Percentiles rank a stretch among this genome's conserved stretches.
Conservation (phyloP, 1,140 invertebrate species). For the Hyles vespertilio region DNA sequence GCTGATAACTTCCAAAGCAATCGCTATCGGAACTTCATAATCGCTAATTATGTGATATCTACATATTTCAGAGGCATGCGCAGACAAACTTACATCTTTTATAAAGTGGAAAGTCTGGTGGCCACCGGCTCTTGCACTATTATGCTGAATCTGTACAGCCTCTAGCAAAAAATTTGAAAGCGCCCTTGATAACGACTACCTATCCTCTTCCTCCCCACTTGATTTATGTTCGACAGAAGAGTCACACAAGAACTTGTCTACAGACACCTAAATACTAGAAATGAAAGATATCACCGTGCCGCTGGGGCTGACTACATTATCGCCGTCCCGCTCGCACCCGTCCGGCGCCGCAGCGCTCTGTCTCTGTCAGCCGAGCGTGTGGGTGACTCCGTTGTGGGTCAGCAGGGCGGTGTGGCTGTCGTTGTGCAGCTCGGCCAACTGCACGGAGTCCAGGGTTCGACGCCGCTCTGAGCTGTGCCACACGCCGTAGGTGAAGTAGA, state of each 20-base stretch:
- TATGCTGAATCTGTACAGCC: too few relatives aligned
- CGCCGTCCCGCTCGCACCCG: slow-evolving; percentile 6
- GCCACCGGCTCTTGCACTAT: too few relatives aligned
- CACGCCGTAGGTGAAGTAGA: slow-evolving; percentile 77
- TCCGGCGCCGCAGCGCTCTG: background rate
- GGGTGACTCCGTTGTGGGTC: slow-evolving; percentile 29
- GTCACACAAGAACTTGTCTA: background rate
- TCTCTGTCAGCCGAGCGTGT: slow-evolving; percentile 50
- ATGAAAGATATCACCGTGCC: slow-evolving; percentile 51
- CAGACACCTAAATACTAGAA: slow-evolving; percentile 38
- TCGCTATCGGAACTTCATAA: too few relatives aligned
- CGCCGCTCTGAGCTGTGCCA: slow-evolving; percentile 77
- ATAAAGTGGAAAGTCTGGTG: too few relatives aligned
- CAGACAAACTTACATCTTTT: too few relatives aligned
- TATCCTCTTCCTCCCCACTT: too few relatives aligned
- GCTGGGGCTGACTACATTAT: slow-evolving; percentile 33
- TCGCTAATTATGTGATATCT: too few relatives aligned
- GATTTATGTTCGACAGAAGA: too few relatives aligned
- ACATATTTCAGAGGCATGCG: too few relatives aligned
- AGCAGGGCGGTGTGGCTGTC: slow-evolving; percentile 53
- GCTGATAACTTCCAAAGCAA: too few relatives aligned
- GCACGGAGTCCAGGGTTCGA: slow-evolving; percentile 34
- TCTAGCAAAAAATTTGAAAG: background rate
- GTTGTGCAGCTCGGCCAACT: slow-evolving; percentile 43
- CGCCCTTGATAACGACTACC: too few relatives aligned